A percentile compares a stretch with the other conserved stretches of the same genome.
phyloP scores from a whole-genome alignment of 2,113 vertebrate species.

The Pantherophis guttatus region DNA sequence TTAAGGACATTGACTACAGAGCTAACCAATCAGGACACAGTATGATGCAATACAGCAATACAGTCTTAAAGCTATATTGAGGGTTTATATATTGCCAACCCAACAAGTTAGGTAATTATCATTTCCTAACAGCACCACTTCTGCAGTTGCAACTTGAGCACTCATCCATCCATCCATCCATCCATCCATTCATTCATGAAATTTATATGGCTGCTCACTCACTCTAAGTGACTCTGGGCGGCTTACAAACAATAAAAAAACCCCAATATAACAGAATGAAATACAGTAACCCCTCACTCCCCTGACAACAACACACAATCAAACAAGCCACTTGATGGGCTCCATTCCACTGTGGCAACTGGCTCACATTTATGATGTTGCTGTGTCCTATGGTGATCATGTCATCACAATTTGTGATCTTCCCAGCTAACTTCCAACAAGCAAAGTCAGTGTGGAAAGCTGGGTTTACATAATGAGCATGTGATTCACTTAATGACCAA shows the following conservation, averaged over 20 bases:
- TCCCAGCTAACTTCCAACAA: background rate
- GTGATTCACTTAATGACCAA: background rate
- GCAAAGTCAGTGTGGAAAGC: background rate
- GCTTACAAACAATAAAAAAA: too few species aligned
- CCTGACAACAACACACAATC: background rate
- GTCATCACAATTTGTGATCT: background rate
- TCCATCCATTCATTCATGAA: background rate
- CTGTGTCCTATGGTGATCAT: background rate
- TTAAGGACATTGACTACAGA: too few species aligned
- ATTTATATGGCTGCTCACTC: background rate
- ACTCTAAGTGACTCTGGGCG: background rate
- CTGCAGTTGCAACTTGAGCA: background rate
- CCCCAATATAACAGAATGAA: background rate
- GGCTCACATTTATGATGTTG: background rate
- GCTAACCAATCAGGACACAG: too few species aligned
- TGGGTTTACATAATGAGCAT: background rate
- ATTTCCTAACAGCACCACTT: too few species aligned
- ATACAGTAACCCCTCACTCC: background rate
- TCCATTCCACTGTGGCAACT: background rate
- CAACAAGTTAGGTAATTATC: too few species aligned
- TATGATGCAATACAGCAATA: too few species aligned
- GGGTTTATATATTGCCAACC: too few species aligned
- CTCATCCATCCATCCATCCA: background rate
- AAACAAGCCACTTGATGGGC: background rate
- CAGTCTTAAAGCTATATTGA: too few species aligned